A percentile compares a stretch with the other conserved stretches of the same genome.
Evolutionary conservation across 2,888 invertebrate species (phyloP).

Genomic region (Plagodis dolabraria): DNA sequence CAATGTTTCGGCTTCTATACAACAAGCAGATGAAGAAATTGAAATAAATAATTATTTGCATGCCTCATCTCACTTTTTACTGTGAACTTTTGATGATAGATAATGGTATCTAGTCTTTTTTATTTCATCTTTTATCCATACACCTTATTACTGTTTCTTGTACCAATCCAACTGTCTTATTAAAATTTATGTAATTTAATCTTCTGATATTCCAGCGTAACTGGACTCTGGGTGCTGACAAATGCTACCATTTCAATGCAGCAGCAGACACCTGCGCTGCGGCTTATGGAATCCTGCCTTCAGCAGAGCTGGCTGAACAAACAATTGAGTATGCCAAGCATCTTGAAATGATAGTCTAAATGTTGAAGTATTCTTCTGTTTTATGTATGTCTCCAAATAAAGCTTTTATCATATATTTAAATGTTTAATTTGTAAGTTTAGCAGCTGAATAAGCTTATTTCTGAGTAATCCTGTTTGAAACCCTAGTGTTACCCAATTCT

Average conservation of each 20-base stretch:
- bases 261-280: slow-evolving; percentile 89
- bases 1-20: neutral
- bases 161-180: neutral
- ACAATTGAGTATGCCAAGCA: slow-evolving; percentile 98
- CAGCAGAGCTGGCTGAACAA: slow-evolving; percentile 95
- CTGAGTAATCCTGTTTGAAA: too few species aligned
- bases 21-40: too few species aligned
- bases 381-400: slow-evolving; percentile 17
- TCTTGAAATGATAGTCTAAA: slow-evolving; percentile 99
- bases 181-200: too few species aligned
- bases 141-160: neutral
- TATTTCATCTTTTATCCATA: neutral
- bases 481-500: too few species aligned
- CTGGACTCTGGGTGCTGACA: slow-evolving; percentile 92
- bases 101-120: too few species aligned
- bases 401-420: slow-evolving; percentile 3
- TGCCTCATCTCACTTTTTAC: too few species aligned
- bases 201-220: slow-evolving; percentile 84
- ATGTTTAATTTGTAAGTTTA: neutral
- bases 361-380: slow-evolving; percentile 4
- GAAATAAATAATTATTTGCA: too few species aligned
- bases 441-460: too few species aligned
- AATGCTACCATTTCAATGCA: slow-evolving; percentile 91
- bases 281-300: slow-evolving; percentile 88
- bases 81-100: too few species aligned